Evolutionary conservation across 1,140 invertebrate genomes (phyloP).

Genomic region (Bradysia coprophila): DNA sequence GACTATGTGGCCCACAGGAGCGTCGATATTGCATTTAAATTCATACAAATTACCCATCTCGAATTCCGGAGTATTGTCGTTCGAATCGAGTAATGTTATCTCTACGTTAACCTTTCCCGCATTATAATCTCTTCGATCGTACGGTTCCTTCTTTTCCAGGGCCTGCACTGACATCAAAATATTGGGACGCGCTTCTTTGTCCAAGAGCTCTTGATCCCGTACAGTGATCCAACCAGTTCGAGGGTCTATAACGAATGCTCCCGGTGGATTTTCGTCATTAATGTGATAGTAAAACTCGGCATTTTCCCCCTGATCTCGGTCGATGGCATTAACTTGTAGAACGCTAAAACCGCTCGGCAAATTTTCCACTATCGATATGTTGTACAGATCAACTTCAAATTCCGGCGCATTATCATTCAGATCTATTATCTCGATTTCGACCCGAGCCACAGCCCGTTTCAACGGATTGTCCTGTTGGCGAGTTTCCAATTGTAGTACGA

Average conservation of each 20-base stretch:
- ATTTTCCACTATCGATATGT: conserved; percentile 82
- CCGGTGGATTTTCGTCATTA: conserved; percentile 29
- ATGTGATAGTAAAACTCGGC: conserved; percentile 65
- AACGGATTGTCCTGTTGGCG: conserved; percentile 55
- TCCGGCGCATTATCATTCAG: conserved; percentile 69
- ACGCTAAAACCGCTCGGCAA: conserved; percentile 73
- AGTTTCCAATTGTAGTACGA: conserved; percentile 59
- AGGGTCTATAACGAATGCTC: conserved; percentile 62
- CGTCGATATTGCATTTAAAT: conserved; percentile 47
- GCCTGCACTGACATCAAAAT: conserved; percentile 56
- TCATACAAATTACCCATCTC: conserved; percentile 64
- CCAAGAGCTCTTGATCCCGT: conserved; percentile 51
- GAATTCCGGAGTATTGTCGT: conserved; percentile 74
- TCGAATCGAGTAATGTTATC: conserved; percentile 64
- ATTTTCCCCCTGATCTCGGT: conserved; percentile 67
- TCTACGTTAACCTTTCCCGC: conserved; percentile 48
- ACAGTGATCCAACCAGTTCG: conserved; percentile 72
- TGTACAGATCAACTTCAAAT: conserved; percentile 75
- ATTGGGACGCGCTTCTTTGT: conserved; percentile 50
- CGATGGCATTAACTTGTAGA: conserved; percentile 57
- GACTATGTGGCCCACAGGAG: conserved; percentile 43
- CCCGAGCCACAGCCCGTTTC: conserved; percentile 48
- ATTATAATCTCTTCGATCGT: conserved; percentile 17
- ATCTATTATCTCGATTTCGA: conserved; percentile 62
- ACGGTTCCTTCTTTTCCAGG: conserved; percentile 32